phyloP scores from a whole-genome alignment of 2,797 vertebrate species.

The Sibirionetta formosa region DNA sequence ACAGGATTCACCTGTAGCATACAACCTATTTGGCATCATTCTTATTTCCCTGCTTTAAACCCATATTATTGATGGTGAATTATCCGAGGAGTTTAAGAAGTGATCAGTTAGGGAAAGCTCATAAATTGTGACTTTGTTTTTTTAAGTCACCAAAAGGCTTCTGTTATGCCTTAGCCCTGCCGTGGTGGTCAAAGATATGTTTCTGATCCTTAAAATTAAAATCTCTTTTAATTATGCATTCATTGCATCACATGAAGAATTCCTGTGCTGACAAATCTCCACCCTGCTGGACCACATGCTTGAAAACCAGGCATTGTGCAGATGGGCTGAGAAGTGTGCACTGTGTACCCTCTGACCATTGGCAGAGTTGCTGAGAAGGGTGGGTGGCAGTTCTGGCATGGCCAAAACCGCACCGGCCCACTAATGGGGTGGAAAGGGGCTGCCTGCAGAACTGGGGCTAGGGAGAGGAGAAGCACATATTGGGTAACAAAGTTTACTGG shows the following conservation, averaged over 20 bases:
- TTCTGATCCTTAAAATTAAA: background rate
- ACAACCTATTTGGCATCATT: background rate
- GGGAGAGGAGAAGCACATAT: background rate
- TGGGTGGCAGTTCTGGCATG: background rate
- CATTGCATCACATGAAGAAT: background rate
- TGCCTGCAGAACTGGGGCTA: background rate
- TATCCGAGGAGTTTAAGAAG: background rate
- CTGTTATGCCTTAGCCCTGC: background rate
- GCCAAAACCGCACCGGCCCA: accelerated
- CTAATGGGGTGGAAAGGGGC: background rate
- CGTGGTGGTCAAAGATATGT: background rate
- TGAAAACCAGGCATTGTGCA: background rate
- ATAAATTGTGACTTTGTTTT: background rate
- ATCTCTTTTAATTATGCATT: background rate
- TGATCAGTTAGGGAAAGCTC: background rate
- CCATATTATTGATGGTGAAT: background rate
- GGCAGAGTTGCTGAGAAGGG: background rate
- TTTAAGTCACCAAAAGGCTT: background rate
- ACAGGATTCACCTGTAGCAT: background rate
- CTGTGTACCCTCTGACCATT: background rate
- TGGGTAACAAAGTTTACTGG: background rate
- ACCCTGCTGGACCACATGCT: background rate
- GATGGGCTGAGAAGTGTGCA: background rate
- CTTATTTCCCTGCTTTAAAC: slow-evolving; percentile 24
- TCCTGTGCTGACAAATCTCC: background rate